Evolutionary conservation across 2,888 invertebrate species (phyloP).

Genomic region (Microchrysa polita): DNA sequence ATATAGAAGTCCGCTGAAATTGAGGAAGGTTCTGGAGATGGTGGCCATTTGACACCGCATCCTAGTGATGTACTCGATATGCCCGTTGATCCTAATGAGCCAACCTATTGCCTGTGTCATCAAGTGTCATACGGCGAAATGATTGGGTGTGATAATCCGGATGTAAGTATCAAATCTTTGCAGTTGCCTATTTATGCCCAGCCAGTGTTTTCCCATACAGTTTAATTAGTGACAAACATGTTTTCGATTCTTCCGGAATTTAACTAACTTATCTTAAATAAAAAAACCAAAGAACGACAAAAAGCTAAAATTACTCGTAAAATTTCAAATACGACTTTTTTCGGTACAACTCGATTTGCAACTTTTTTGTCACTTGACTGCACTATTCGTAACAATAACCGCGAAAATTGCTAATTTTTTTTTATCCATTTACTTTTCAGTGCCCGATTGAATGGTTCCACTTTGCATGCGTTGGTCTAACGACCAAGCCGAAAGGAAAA

Average conservation of each 20-base stretch:
- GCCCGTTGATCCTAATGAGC: conserved; percentile 97
- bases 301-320: too few relatives aligned
- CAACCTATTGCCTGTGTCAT: conserved; percentile 97
- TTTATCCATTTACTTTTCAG: conserved; percentile 57
- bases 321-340: too few relatives aligned
- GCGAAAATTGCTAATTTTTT: conserved; percentile 5
- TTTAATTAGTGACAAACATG: too few relatives aligned
- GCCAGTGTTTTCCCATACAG: too few relatives aligned
- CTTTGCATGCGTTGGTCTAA: conserved; percentile 88
- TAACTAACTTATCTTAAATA: too few relatives aligned
- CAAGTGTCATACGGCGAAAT: conserved; percentile 96
- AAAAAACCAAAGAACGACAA: too few relatives aligned
- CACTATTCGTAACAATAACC: too few relatives aligned
- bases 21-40: conserved; percentile 68
- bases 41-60: conserved; percentile 68
- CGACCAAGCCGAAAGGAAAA: conserved; percentile 89
- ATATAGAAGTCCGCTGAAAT: conserved; percentile 60
- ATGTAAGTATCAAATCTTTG: conserved; percentile 62
- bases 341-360: too few relatives aligned
- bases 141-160: conserved; percentile 93
- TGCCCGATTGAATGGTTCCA: conserved; percentile 93
- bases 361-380: too few relatives aligned
- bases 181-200: conserved; percentile 15
- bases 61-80: conserved; percentile 90
- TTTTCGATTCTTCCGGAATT: too few relatives aligned